phyloP scores from a whole-genome alignment of 2,888 invertebrate species.

The Schizaphis graminum region DNA sequence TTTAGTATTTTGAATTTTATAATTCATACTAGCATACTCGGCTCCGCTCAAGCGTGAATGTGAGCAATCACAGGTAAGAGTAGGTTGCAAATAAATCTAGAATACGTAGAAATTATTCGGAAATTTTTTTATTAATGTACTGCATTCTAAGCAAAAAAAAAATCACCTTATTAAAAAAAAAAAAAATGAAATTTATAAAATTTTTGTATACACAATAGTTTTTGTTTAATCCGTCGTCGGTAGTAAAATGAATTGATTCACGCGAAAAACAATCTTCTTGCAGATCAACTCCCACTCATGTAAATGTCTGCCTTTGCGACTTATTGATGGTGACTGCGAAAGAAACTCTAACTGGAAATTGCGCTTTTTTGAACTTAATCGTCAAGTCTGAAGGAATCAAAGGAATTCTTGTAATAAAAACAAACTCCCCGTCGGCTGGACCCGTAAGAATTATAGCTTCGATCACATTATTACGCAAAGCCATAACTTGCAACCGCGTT shows the following conservation, averaged over 20 bases:
- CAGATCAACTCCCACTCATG: neutral
- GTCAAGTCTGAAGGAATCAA: neutral
- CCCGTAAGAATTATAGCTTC: neutral
- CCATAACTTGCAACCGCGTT: neutral
- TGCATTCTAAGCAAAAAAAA: slow-evolving; percentile 19
- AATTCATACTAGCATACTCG: no score
- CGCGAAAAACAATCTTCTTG: slow-evolving; percentile 23
- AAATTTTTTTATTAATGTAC: neutral
- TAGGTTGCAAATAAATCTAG: neutral
- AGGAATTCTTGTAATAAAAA: slow-evolving; percentile 5
- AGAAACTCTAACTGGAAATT: neutral
- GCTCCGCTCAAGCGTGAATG: no score
- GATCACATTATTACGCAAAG: slow-evolving; percentile 12
- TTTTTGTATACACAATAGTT: neutral
- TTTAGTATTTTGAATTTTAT: no score
- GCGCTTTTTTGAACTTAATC: slow-evolving; percentile 7
- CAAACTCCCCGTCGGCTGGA: neutral
- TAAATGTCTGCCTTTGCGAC: slow-evolving; percentile 1
- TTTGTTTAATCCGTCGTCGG: neutral
- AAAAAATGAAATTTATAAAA: slow-evolving; percentile 14
- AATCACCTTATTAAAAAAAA: slow-evolving; percentile 7
- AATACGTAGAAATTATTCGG: neutral
- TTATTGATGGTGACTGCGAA: slow-evolving; percentile 11
- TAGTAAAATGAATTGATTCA: neutral
- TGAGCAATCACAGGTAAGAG: no score